These are phyloP conservation scores for Lasioglossum marginatum DNA, from an alignment of 2,888 invertebrate genomes.

Conservation along the genomic window DNA sequence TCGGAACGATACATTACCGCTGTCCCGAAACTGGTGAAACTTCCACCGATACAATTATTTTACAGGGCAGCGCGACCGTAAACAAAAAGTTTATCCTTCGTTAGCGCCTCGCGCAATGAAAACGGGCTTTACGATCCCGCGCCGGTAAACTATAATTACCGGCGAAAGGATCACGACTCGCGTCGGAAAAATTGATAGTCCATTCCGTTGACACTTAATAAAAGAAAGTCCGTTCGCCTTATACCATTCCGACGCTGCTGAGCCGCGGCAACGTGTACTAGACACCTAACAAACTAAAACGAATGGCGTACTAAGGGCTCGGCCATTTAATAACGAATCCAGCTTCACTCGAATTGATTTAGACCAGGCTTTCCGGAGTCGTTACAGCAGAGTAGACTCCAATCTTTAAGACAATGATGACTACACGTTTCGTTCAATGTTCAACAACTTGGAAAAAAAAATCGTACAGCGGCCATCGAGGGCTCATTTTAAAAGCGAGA, in stretches of 20 bases:
- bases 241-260: neutral
- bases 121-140: neutral
- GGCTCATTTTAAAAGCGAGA: neutral
- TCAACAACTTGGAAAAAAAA: neutral
- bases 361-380: neutral
- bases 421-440: neutral
- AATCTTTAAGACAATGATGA: neutral
- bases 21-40: slow-evolving; percentile 24
- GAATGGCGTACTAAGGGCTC: neutral
- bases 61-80: slow-evolving; percentile 3
- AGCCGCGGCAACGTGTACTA: neutral
- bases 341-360: neutral
- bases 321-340: neutral
- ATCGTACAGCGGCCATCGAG: neutral
- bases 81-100: slow-evolving; percentile 35
- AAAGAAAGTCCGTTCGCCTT: neutral
- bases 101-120: slow-evolving; percentile 14
- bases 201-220: slow-evolving; percentile 12
- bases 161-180: slow-evolving; percentile 14
- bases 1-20: slow-evolving; percentile 27
- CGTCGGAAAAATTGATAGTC: slow-evolving; percentile 16
- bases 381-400: neutral
- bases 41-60: slow-evolving; percentile 42
- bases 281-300: neutral
- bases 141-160: slow-evolving; percentile 18